Evolutionary conservation across 2,113 vertebrate species (phyloP), one percentile per base, ranked within the genome.

Genomic region (Orycteropus afer): DNA sequence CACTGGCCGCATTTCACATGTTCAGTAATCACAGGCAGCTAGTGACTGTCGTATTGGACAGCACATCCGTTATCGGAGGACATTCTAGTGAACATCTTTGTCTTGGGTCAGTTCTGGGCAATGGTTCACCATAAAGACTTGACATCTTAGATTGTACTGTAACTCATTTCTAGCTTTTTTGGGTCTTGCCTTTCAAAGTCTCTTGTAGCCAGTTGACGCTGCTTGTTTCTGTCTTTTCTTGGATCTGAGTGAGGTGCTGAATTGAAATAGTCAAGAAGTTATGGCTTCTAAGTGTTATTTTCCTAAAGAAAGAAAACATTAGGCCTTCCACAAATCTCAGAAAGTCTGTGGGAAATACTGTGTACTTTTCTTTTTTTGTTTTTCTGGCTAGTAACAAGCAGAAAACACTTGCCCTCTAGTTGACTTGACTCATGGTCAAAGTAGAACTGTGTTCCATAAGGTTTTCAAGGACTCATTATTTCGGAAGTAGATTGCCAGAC

Each of bases 61-160:
- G 22, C 0, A 1, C 2, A 14, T 5, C 65, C 49, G 2, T 3
- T 0, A 9, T 15, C 2, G 0, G 4, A 2, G n/a, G 34, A 76
- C 65, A 71, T 55, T 29, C 51, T 32, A 9, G 7, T 23, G 49
- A 34, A 5, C 13, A 11, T 10, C 0, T 7, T 40, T 32, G 74
- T 42, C 25, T 27, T 55, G 9, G 67, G 7, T 76, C 57, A 37
- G 27, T 79, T 61, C 53, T 20, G 55, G 34, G 42, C 5, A 3
- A 3, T 22, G 73, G 45, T 51, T 32, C 0, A 4, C 51, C 53
- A 0, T 1, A 7, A 17, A 76, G 45, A 9, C 34, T 51, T 37
- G 23, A 13, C 29, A 7, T 69, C 59, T 55, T 61, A 27, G 79
- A 55, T 23, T 1, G 3, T 11, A 74, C 78, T 83, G 0, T 82